Conservation (phyloP, 2,113 vertebrate species). For the Oreochromis spilurus region DNA sequence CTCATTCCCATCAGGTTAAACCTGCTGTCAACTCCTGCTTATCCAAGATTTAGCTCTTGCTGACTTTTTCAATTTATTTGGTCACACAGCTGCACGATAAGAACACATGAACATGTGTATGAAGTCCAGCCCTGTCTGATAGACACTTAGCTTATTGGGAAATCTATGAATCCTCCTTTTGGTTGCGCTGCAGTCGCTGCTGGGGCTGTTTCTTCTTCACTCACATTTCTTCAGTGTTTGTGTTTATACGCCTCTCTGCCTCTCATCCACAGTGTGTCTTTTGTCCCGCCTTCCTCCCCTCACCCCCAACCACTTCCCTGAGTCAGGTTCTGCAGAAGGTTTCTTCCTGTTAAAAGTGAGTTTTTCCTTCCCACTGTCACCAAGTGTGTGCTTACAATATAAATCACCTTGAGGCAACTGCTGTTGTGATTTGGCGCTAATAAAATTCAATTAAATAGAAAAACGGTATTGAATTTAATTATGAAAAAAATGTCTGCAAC, state of each 20-base stretch:
- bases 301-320: accelerated
- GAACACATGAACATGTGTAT: not conserved
- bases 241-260: accelerated
- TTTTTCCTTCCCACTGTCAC: not conserved
- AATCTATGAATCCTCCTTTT: not conserved
- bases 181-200: accelerated
- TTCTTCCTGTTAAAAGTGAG: not conserved
- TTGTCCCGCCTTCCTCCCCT: not conserved
- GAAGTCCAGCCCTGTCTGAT: not conserved
- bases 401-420: accelerated
- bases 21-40: not conserved
- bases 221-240: not conserved
- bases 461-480: not conserved
- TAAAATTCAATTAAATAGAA: not conserved
- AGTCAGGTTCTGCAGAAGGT: not conserved
- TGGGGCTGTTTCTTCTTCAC: not conserved
- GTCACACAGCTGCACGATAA: not conserved
- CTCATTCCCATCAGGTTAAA: not conserved
- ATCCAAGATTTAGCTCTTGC: not conserved
- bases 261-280: too few relatives aligned
- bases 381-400: accelerated
- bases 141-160: not conserved
- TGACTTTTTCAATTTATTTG: not conserved
- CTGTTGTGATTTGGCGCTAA: not conserved
- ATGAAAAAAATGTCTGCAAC: not conserved